A percentile compares a stretch with the other conserved stretches of the same genome.
phyloP scores from a whole-genome alignment of 1,140 invertebrate species.

The Magallana angulata region DNA sequence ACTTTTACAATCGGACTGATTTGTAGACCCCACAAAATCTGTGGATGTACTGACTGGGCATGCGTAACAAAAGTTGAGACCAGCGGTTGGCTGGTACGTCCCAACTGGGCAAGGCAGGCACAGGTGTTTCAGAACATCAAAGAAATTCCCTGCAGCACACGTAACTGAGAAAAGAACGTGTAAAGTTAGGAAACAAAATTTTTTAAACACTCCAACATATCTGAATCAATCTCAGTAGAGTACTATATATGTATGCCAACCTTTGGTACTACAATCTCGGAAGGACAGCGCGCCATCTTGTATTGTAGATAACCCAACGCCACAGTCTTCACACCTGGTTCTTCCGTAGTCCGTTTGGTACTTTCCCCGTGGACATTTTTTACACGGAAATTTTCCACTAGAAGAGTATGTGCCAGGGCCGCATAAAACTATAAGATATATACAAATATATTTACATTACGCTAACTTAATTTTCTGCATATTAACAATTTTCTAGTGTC shows the following conservation, averaged over 20 bases:
- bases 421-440: conserved; percentile 86
- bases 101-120: conserved; percentile 92
- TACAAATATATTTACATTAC: background rate
- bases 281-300: conserved; percentile 89
- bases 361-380: conserved; percentile 93
- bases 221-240: too few species aligned
- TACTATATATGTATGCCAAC: background rate
- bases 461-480: too few species aligned
- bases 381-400: conserved; percentile 90
- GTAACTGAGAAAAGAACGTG: conserved; percentile 18
- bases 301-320: conserved; percentile 92
- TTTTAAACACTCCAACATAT: too few species aligned
- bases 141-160: conserved; percentile 57
- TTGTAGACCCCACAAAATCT: conserved; percentile 54
- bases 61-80: conserved; percentile 72
- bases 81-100: conserved; percentile 91
- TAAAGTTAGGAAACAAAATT: background rate
- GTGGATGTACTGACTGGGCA: conserved; percentile 71
- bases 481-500: too few species aligned
- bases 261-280: conserved; percentile 86
- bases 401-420: conserved; percentile 92
- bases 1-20: conserved; percentile 66
- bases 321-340: conserved; percentile 92
- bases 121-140: conserved; percentile 51
- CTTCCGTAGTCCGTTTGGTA: conserved; percentile 83